Evolutionary conservation across 2,888 invertebrate genomes (phyloP).

Genomic region (Punctoribates punctum): DNA sequence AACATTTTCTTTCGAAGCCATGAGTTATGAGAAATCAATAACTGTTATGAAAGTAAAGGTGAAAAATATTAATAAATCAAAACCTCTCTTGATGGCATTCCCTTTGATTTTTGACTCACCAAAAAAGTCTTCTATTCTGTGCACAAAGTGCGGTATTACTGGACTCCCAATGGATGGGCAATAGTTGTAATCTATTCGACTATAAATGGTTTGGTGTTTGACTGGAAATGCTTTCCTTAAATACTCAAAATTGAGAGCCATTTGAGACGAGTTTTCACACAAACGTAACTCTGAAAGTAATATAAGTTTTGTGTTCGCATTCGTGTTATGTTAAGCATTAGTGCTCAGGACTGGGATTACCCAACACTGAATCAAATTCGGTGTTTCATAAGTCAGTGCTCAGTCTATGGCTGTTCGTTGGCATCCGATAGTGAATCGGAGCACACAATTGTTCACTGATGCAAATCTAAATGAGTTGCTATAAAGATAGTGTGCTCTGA

Average conservation of each 20-base stretch:
- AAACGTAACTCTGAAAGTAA: neutral
- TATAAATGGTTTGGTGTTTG: neutral
- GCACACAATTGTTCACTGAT: constrained; percentile 30
- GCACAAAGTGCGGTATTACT: too few relatives aligned
- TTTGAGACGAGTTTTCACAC: neutral
- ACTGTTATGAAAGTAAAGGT: neutral
- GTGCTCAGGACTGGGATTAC: neutral
- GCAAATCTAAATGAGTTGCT: constrained; percentile 36
- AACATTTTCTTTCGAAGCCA: neutral
- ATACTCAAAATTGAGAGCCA: too few relatives aligned
- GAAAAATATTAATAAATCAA: neutral
- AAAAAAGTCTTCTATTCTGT: too few relatives aligned
- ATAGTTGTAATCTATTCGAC: neutral
- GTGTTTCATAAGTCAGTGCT: neutral
- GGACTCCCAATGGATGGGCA: neutral
- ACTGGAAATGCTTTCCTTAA: neutral
- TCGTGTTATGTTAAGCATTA: neutral
- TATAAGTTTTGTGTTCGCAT: neutral
- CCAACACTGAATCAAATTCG: neutral
- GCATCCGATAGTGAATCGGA: constrained; percentile 3
- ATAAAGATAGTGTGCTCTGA: constrained; percentile 25
- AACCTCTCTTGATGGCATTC: neutral
- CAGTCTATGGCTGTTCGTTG: neutral
- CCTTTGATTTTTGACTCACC: too few relatives aligned
- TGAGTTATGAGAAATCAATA: constrained; percentile 29